phyloP scores from a whole-genome alignment of 1,140 invertebrate genomes.

The Achatina immaculata region DNA sequence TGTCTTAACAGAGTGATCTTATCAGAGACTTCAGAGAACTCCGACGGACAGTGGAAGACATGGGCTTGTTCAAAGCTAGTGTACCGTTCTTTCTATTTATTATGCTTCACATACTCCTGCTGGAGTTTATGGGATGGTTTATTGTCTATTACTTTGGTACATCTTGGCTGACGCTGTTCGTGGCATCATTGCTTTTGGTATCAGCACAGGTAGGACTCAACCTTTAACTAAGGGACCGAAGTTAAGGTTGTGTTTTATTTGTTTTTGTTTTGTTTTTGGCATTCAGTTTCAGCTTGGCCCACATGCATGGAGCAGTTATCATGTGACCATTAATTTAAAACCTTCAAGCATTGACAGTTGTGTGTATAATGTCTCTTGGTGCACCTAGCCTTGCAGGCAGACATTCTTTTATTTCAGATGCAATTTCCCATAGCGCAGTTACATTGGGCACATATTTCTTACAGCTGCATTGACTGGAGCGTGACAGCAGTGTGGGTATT shows the following conservation, averaged over 20 bases:
- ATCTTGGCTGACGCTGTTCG: slow-evolving; percentile 51
- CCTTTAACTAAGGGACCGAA: no score
- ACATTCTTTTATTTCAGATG: no score
- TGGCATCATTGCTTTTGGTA: slow-evolving; percentile 51
- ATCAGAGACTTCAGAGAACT: slow-evolving; percentile 63
- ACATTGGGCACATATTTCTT: no score
- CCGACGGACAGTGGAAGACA: slow-evolving; percentile 58
- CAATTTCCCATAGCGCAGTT: no score
- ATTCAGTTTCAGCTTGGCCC: no score
- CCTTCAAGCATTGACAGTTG: no score
- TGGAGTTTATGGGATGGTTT: slow-evolving; percentile 62
- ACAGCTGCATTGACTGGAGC: no score
- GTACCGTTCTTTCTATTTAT: slow-evolving; percentile 58
- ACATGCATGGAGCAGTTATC: no score
- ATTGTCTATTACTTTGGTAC: slow-evolving; percentile 49
- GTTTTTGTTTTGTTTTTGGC: neutral
- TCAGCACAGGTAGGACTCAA: slow-evolving; percentile 55
- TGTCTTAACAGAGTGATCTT: slow-evolving; percentile 52
- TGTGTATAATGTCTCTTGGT: no score
- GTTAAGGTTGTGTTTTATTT: neutral
- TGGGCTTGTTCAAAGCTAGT: slow-evolving; percentile 64
- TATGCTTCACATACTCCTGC: slow-evolving; percentile 61
- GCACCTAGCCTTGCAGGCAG: no score
- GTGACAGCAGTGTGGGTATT: no score
- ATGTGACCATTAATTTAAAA: no score